Base-by-base conservation (phyloP, 1,140 invertebrate species). In the Meloidogyne exigua region DNA sequence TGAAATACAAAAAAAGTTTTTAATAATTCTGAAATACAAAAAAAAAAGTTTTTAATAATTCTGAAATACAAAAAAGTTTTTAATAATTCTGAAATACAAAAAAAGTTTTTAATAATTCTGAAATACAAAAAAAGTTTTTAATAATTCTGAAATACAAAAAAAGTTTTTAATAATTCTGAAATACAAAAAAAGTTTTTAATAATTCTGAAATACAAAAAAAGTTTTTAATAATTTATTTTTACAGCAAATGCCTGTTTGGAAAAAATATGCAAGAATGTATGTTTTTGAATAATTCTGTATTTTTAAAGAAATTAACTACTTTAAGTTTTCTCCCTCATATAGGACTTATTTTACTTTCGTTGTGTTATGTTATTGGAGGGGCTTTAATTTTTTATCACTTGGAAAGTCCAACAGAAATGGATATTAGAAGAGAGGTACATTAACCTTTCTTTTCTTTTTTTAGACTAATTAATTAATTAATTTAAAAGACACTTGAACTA, bases 351-450 rank as follows among this genome's bases (percentile, higher is more conserved):
- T 71, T 82, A 32, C 39, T 82, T 32, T 82, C 81, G 4, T 57
- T 81, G 21, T 32, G 81, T 11, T 82, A 82, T 67, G 76, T 82
- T 49, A 62, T 84, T n/a, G 81, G 82, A 44, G 81, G 81, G 13
- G 81, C 81, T n/a, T 82, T 84, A 49, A 66, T 82, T 26, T 82
- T 82, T 70, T 82, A 84, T 57, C 15, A 78, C 49, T 25, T 82
- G 36, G 81, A 82, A 57, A 62, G 81, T 67, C 81, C 83, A 32
- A 82, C 84, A 62, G 81, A 82, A 73, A 44, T 81, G 13, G 71
- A 65, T 26, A 69, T 84, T 44, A 76, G 81, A 25, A 28, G 68
- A n/a, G 79, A 81, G 28, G 69, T 62, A 28, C 21, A 62, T 70
- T 23, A 10, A 10, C 9, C 2, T 3, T 12, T 32, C 10, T 69